Base-by-base conservation (phyloP, 2,888 invertebrate genomes). In the Gandaritis pyraliata region DNA sequence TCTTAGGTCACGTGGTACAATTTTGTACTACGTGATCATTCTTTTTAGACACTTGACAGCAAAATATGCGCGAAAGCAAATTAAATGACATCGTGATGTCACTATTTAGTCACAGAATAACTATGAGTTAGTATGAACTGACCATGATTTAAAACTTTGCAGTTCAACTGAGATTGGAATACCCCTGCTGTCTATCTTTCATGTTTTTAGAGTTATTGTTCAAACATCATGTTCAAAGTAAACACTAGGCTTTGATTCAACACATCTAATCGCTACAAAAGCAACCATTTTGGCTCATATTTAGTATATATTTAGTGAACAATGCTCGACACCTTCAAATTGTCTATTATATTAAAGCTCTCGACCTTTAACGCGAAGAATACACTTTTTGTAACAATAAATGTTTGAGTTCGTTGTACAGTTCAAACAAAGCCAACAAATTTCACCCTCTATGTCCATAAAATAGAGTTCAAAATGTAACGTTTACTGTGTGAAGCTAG, bases 331-430 rank as follows among this genome's bases (percentile, higher is more conserved):
- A 63, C 58, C 52, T 57, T 59, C 61, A 55, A 58, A 60, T 53
- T 57, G 43, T 62, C 57, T 62, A 64, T 64, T 64, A 58, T 58
- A 64, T 62, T 57, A 58, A 61, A 65, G 57, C 63, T 60, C 54
- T 48, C 64, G 48, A 67, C 76, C 70, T 72, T 75, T 72, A 64
- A 66, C 61, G 61, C 56, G 58, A 70, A 71, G 66, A 74, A 69
- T 68, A 70, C 55, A 61, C 57, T 65, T 66, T 67, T 69, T 65
- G 47, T 64, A 72, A 70, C 68, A 71, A 73, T 68, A 68, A 53
- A 68, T 68, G 64, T 61, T 64, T 57, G 65, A 65, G 63, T 65
- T 65, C 60, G 56, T 61, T 64, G 67, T 66, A 64, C 69, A 66
- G 45, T 47, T 62, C 43, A 49, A 47, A 51, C 46, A 46, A 56